Evolutionary conservation across 2,797 vertebrate species (phyloP), one percentile per base, ranked within the genome.

Genomic region (Naso thynnoides): DNA sequence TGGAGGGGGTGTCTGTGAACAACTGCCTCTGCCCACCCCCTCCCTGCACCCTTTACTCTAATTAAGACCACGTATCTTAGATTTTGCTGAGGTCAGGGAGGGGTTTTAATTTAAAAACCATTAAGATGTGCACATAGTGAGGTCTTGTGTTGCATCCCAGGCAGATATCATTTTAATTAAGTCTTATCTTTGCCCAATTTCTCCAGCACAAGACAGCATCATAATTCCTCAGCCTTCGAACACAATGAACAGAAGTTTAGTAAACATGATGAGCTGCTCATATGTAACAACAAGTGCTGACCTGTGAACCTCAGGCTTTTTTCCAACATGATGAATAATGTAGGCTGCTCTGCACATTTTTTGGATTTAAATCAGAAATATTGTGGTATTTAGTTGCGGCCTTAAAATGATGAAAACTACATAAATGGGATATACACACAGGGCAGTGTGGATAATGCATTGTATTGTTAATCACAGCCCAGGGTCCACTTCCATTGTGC

Each of bases 151-250:
- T 88, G 82, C 80, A 84, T 90, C 86, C 79, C 41, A 59, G 85
- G 75, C 76, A 90, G 92, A 93, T 94, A 91, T 86, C 13, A 85
- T 88, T 91, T 92, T 94, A 94, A 95, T 95, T 94, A 94, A 94
- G 89, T 88, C 90, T 94, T 95, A 95, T 95, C 94, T 89, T 86
- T 83, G 54, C 63, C 83, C 78, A 85, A 89, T 90, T 91, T 92
- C 88, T 88, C 68, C 60, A 21, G 73, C 79, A 61, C 38, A 76
- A 85, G 88, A 90, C 89, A 85, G 88, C 88, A 85, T 91, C 86
- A 84, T 91, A 89, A 92, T 88, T 92, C 82, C 79, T 79, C 67
- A 80, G 71, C 83, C 85, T 74, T 21, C 3, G 23, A 70, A 84
- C 69, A 78, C 87, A 88, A 71, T 6, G 31, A 73, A 75, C 76